Conservation (phyloP, 1,140 invertebrate genomes). For the Paramacrobiotus metropolitanus region DNA sequence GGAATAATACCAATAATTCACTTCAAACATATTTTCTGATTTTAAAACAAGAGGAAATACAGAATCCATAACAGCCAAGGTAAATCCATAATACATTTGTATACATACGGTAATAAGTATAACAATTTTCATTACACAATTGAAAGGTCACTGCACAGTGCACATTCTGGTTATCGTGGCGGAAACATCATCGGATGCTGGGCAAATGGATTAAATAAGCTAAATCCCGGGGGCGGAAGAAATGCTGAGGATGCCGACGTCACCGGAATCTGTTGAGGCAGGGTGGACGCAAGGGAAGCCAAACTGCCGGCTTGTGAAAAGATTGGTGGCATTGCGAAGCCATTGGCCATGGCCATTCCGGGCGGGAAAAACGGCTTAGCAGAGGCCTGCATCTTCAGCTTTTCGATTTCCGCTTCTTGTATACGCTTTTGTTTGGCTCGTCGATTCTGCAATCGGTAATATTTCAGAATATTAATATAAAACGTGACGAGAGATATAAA, state of each 20-base stretch:
- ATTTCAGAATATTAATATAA: too few relatives aligned
- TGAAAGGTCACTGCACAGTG: too few relatives aligned
- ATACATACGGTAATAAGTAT: too few relatives aligned
- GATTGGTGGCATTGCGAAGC: not conserved
- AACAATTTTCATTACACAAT: too few relatives aligned
- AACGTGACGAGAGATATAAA: too few relatives aligned
- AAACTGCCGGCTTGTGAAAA: not conserved
- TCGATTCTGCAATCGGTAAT: slow-evolving; percentile 85
- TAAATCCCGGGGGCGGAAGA: not conserved
- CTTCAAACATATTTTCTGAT: too few relatives aligned
- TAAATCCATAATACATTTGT: too few relatives aligned
- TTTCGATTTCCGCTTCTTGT: slow-evolving; percentile 56
- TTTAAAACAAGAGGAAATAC: too few relatives aligned
- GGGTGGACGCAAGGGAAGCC: not conserved
- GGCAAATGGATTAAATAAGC: not conserved
- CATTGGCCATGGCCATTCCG: not conserved
- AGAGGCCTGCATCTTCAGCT: not conserved
- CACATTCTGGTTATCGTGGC: too few relatives aligned
- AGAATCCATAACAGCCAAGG: too few relatives aligned
- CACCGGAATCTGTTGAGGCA: not conserved
- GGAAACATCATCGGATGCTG: slow-evolving; percentile 2
- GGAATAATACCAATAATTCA: too few relatives aligned
- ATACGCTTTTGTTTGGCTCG: slow-evolving; percentile 77
- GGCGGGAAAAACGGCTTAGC: not conserved
- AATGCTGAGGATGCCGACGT: not conserved